Conservation (phyloP, 1,140 invertebrate genomes). For the Drosophila erecta region DNA sequence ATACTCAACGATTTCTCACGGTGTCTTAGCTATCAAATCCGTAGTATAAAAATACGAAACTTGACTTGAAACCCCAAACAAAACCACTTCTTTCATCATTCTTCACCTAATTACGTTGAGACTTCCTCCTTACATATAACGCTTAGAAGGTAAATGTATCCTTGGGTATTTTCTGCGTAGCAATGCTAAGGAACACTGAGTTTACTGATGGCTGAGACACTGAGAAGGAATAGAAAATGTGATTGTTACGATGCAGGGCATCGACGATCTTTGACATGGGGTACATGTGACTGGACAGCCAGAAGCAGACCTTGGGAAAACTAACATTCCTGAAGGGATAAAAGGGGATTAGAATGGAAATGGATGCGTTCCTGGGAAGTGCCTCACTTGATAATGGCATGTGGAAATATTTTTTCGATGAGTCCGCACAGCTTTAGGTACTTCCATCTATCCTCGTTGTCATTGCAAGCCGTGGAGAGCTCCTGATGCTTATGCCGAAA, state of each 20-base stretch:
- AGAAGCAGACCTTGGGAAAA: slow-evolving; percentile 32
- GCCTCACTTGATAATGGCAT: slow-evolving; percentile 54
- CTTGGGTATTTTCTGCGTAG: not conserved
- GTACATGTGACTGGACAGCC: slow-evolving; percentile 35
- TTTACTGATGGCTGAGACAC: slow-evolving; percentile 25
- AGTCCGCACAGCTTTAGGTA: slow-evolving; percentile 20
- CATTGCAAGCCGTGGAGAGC: not conserved
- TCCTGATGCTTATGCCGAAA: not conserved
- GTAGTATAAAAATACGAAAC: too few relatives aligned
- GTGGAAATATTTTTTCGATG: slow-evolving; percentile 42
- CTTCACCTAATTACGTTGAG: too few relatives aligned
- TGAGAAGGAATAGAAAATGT: slow-evolving; percentile 18
- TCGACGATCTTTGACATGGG: slow-evolving; percentile 23
- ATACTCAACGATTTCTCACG: too few relatives aligned
- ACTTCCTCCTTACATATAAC: too few relatives aligned
- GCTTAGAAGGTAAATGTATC: not conserved
- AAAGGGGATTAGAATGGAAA: not conserved
- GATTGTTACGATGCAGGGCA: slow-evolving; percentile 12
- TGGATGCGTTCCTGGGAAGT: not conserved
- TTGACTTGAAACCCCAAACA: too few relatives aligned
- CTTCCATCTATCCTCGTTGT: not conserved
- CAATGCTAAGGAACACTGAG: not conserved
- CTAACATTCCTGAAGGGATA: slow-evolving; percentile 1
- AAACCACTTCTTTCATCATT: too few relatives aligned
- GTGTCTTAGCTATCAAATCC: too few relatives aligned